A percentile compares a stretch with the other conserved stretches of the same genome.
Evolutionary conservation across 1,140 invertebrate species (phyloP).

Genomic region (Drosophila sucinea): DNA sequence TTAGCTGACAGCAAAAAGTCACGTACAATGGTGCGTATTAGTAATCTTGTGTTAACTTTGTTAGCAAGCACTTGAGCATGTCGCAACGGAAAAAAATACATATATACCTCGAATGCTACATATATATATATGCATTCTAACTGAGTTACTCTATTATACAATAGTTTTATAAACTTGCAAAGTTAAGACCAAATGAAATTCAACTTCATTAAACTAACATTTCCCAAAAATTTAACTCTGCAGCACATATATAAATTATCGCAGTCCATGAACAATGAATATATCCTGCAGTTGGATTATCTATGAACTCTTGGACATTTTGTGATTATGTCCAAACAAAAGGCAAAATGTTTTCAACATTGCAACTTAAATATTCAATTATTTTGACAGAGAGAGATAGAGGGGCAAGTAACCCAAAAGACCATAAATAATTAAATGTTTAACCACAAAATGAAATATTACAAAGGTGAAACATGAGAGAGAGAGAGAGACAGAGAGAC

Average conservation of each 20-base stretch:
- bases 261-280: constrained; percentile 32
- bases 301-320: constrained; percentile 14
- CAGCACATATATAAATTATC: constrained; percentile 31
- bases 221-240: constrained; percentile 9
- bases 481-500: constrained; percentile 17
- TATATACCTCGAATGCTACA: background rate
- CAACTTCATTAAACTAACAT: constrained; percentile 17
- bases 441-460: constrained; percentile 60
- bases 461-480: constrained; percentile 34
- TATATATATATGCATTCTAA: constrained; percentile 32
- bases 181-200: background rate
- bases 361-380: constrained; percentile 75
- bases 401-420: constrained; percentile 23
- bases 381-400: constrained; percentile 31
- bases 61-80: constrained; percentile 74
- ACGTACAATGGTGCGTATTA: constrained; percentile 80
- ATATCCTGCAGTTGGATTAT: constrained; percentile 37
- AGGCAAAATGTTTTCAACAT: background rate
- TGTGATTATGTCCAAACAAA: constrained; percentile 8
- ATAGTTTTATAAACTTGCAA: constrained; percentile 47
- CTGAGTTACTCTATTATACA: constrained; percentile 39
- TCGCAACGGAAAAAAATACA: constrained; percentile 30
- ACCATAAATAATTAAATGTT: constrained; percentile 64
- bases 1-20: constrained; percentile 80
- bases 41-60: constrained; percentile 79